Evolutionary conservation across 2,113 vertebrate genomes (phyloP).

Genomic region (Chloroceryle aenea): DNA sequence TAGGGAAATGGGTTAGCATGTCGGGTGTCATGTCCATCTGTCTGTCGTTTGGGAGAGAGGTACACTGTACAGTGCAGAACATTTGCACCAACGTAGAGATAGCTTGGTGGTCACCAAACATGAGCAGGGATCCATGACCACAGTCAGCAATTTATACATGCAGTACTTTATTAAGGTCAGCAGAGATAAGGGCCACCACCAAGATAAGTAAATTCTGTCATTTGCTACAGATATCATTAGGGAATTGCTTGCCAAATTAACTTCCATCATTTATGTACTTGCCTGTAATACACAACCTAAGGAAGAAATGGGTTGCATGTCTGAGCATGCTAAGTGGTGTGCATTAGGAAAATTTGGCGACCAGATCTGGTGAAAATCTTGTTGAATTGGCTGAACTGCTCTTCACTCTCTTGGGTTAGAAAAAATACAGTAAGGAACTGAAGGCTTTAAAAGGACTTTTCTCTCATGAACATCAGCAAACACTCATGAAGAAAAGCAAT

Average conservation of each 20-base stretch:
- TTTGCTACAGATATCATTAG: neutral
- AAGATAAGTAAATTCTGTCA: neutral
- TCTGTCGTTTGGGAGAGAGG: neutral
- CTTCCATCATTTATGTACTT: neutral
- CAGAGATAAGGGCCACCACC: neutral
- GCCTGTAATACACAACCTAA: neutral
- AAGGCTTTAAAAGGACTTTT: neutral
- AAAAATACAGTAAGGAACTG: neutral
- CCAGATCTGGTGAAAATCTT: neutral
- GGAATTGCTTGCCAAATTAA: neutral
- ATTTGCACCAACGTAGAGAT: neutral
- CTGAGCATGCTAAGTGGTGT: neutral
- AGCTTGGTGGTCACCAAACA: neutral
- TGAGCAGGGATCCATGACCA: neutral
- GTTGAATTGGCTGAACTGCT: neutral
- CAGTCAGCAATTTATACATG: neutral
- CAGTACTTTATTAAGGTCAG: neutral
- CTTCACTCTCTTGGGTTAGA: neutral
- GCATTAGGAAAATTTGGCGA: neutral
- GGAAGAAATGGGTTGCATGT: neutral
- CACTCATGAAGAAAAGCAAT: neutral
- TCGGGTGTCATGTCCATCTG: neutral
- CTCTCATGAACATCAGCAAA: neutral
- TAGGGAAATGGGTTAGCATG: neutral
- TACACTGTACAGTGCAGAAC: neutral